These are phyloP conservation scores for Acromyrmex heyeri DNA, from an alignment of 1,140 invertebrate species.

Conservation along the genomic window DNA sequence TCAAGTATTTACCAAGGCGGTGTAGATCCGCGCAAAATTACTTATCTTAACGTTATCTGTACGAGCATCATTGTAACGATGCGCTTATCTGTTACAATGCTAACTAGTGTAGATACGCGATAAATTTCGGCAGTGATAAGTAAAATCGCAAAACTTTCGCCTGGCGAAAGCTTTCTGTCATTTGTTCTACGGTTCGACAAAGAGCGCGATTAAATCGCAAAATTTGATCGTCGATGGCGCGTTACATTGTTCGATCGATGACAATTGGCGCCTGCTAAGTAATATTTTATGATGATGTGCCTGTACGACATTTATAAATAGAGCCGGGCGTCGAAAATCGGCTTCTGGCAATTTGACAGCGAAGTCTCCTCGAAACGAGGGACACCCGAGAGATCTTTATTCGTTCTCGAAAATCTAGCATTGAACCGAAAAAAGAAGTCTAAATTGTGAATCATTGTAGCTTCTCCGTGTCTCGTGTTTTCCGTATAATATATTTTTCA, in stretches of 20 bases:
- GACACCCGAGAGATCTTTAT: background rate
- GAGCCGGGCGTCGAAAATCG: slow-evolving; percentile 37
- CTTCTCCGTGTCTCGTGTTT: background rate
- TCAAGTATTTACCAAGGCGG: background rate
- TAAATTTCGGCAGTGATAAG: slow-evolving; percentile 19
- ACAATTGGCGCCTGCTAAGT: slow-evolving; percentile 34
- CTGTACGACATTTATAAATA: slow-evolving; percentile 59
- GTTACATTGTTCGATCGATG: slow-evolving; percentile 36
- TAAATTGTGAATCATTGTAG: slow-evolving; percentile 14
- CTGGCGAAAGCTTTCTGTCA: background rate
- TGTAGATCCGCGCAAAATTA: background rate
- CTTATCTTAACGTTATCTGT: slow-evolving; percentile 33
- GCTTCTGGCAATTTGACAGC: slow-evolving; percentile 46
- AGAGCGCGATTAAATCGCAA: background rate
- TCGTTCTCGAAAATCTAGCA: slow-evolving; percentile 17
- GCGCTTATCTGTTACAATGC: slow-evolving; percentile 25
- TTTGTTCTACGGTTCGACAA: background rate
- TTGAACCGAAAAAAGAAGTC: background rate
- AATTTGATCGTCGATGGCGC: slow-evolving; percentile 2
- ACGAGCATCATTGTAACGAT: background rate
- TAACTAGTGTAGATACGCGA: slow-evolving; percentile 11
- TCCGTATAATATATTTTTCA: slow-evolving; percentile 13
- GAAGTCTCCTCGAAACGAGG: background rate
- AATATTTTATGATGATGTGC: background rate
- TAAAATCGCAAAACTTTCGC: background rate